phyloP scores from a whole-genome alignment of 2,113 vertebrate genomes.

The Brachyhypopomus gauderio region DNA sequence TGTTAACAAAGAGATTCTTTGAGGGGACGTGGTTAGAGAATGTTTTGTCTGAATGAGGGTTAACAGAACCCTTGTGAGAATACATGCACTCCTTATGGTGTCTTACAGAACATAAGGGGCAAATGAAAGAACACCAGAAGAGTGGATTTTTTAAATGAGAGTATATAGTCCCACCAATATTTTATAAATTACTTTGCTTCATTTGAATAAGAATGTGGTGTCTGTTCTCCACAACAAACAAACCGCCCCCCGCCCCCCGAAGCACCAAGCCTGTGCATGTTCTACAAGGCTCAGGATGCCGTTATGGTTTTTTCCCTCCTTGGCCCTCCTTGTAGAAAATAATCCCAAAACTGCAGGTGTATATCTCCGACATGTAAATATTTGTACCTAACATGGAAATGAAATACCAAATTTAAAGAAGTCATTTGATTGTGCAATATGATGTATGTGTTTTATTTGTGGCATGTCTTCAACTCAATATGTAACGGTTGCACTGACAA shows the following conservation, averaged over 20 bases:
- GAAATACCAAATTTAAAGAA: constrained; percentile 68
- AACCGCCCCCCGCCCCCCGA: too few relatives aligned
- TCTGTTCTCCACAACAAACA: constrained; percentile 11
- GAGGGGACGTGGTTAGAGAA: not conserved
- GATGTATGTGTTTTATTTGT: constrained; percentile 77
- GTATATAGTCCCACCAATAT: constrained; percentile 19
- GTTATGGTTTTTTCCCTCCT: constrained; percentile 26
- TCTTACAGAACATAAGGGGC: not conserved
- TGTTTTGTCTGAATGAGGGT: not conserved
- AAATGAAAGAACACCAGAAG: not conserved
- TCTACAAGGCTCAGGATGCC: constrained; percentile 49
- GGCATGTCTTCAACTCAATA: constrained; percentile 80
- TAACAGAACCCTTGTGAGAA: not conserved
- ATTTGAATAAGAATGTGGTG: constrained; percentile 7
- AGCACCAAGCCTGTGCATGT: constrained; percentile 42
- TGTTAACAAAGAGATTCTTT: constrained; percentile 2
- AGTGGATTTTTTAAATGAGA: not conserved
- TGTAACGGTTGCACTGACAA: constrained; percentile 66
- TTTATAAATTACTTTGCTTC: not conserved
- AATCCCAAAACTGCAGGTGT: constrained; percentile 60
- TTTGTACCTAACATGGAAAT: constrained; percentile 74
- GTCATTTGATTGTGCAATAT: constrained; percentile 68
- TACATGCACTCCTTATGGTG: not conserved
- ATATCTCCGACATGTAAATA: constrained; percentile 74
- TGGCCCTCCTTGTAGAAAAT: constrained; percentile 48